Percentiles rank a stretch among this genome's conserved stretches.
Evolutionary conservation across 2,113 vertebrate genomes (phyloP).

Genomic region (Phalacrocorax brasilianus): DNA sequence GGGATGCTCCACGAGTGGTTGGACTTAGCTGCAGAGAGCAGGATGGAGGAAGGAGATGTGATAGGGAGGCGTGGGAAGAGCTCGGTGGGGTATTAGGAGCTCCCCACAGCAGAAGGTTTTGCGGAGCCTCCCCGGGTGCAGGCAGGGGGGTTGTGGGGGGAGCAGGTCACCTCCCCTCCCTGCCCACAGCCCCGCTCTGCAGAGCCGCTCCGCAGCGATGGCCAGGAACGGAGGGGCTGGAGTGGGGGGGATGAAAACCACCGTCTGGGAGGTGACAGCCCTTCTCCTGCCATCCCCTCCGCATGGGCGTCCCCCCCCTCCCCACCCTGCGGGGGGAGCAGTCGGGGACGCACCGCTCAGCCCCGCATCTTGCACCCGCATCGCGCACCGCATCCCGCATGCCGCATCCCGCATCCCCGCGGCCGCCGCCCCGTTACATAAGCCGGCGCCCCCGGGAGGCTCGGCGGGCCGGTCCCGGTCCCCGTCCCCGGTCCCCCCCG

Average conservation of each 20-base stretch:
- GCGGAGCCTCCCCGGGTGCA: not conserved
- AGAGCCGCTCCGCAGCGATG: not conserved
- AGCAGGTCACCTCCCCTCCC: not conserved
- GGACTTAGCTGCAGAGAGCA: not conserved
- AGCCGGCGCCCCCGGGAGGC: constrained; percentile 41
- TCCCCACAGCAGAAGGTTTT: not conserved
- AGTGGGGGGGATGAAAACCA: not conserved
- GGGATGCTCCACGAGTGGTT: not conserved
- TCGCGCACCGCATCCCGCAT: not conserved
- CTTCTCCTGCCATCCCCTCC: not conserved
- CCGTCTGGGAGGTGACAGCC: not conserved
- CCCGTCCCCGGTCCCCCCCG: not conserved
- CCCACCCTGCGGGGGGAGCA: not conserved
- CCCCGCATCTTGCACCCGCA: not conserved
- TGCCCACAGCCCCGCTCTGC: not conserved
- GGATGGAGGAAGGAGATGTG: not conserved
- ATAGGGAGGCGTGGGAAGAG: not conserved
- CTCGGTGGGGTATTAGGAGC: not conserved
- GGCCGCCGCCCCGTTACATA: constrained; percentile 59
- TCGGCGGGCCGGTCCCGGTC: constrained; percentile 10
- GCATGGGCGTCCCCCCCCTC: not conserved
- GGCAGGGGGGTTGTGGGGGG: not conserved
- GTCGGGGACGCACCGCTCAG: not conserved
- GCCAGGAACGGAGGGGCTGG: not conserved
- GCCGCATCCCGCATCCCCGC: constrained; percentile 11